Evolutionary conservation across 2,797 vertebrate genomes (phyloP).

Genomic region (Podarcis lilfordi): DNA sequence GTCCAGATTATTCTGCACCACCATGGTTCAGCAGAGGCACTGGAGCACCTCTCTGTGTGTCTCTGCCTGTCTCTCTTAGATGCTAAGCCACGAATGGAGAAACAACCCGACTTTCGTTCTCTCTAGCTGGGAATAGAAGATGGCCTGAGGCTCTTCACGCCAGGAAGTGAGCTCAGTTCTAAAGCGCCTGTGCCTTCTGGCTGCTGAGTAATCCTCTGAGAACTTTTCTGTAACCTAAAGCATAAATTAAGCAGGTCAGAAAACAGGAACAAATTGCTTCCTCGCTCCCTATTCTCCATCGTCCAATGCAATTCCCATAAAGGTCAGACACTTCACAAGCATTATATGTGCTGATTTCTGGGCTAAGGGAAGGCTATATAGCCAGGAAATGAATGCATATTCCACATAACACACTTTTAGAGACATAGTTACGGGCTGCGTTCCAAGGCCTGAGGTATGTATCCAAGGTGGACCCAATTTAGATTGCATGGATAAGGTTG

Average conservation of each 20-base stretch:
- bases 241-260: not conserved
- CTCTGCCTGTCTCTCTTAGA: not conserved
- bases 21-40: conserved; percentile 65
- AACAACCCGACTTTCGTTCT: rapidly evolving
- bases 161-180: rapidly evolving
- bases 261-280: not conserved
- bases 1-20: conserved; percentile 67
- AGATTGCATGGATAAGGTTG: rapidly evolving
- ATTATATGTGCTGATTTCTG: not conserved
- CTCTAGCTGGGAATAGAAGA: rapidly evolving
- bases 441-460: not conserved
- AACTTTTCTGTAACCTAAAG: conserved; percentile 26
- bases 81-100: too few relatives aligned
- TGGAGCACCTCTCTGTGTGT: not conserved
- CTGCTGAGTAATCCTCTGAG: not conserved
- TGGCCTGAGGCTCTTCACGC: rapidly evolving
- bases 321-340: not conserved
- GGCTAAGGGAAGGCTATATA: not conserved
- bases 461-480: not conserved
- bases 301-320: not conserved
- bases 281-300: not conserved
- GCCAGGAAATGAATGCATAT: not conserved
- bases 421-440: not conserved
- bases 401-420: rapidly evolving
- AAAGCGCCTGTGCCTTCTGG: not conserved